Conservation (phyloP, 2,113 vertebrate species). For the Hepsetus odoe region DNA sequence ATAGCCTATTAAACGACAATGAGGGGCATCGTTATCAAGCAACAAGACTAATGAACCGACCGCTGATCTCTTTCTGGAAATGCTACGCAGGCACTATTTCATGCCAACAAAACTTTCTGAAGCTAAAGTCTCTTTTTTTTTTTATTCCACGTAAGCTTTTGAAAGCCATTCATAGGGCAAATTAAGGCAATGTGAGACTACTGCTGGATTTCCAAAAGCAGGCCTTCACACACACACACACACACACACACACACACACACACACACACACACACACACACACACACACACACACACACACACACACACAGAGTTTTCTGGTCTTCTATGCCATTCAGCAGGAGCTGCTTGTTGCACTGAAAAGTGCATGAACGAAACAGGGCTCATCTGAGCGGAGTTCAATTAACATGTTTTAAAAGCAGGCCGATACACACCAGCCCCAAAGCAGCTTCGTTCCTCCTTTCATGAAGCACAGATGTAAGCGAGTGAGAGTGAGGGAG, state of each 20-base stretch:
- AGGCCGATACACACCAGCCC: not conserved
- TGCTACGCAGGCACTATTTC: slow-evolving; percentile 19
- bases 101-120: not conserved
- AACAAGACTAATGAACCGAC: slow-evolving; percentile 34
- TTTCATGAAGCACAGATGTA: slow-evolving; percentile 47
- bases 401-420: slow-evolving; percentile 25
- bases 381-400: slow-evolving; percentile 38
- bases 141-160: not conserved
- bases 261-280: not conserved
- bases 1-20: slow-evolving; percentile 45
- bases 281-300: not conserved
- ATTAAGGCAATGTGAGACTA: not conserved
- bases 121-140: slow-evolving; percentile 23
- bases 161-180: slow-evolving; percentile 6
- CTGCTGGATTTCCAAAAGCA: not conserved
- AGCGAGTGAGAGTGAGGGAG: not conserved
- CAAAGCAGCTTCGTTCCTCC: slow-evolving; percentile 18
- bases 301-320: not conserved
- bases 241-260: not conserved
- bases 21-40: slow-evolving; percentile 35
- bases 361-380: slow-evolving; percentile 28
- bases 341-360: slow-evolving; percentile 12
- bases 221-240: not conserved
- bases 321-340: not conserved
- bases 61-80: slow-evolving; percentile 18